Conservation (phyloP, 2,113 vertebrate species). For the Labeo rohita region DNA sequence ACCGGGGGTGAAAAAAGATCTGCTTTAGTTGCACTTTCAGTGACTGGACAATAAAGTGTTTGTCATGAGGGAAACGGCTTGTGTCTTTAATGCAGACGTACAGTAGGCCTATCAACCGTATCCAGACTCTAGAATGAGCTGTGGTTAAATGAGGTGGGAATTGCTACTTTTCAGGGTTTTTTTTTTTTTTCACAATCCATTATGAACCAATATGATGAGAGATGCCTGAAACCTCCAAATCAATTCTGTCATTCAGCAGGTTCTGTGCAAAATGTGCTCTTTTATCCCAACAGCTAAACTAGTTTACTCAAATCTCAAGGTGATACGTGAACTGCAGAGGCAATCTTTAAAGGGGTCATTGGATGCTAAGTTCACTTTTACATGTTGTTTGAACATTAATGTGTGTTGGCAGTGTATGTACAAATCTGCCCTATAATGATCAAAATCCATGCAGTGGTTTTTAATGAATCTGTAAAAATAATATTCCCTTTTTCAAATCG, state of each 20-base stretch:
- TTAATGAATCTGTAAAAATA: too few relatives aligned
- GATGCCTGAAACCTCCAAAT: background rate
- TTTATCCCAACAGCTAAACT: background rate
- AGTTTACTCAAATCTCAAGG: background rate
- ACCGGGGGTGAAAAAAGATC: background rate
- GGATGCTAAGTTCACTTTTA: too few relatives aligned
- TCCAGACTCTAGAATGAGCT: background rate
- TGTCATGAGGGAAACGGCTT: background rate
- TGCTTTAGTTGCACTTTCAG: slow-evolving; percentile 2
- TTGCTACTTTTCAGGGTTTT: background rate
- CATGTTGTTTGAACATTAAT: too few relatives aligned
- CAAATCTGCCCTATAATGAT: too few relatives aligned
- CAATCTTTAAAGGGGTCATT: too few relatives aligned
- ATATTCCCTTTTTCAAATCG: too few relatives aligned
- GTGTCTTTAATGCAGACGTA: background rate
- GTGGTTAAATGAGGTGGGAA: background rate
- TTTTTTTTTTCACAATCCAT: background rate
- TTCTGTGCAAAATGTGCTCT: background rate
- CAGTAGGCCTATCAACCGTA: background rate
- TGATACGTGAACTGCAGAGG: background rate
- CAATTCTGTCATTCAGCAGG: background rate
- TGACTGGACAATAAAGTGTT: background rate
- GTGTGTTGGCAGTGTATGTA: too few relatives aligned
- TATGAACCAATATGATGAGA: background rate
- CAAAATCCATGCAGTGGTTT: too few relatives aligned